These are phyloP conservation scores for Sebastes taczanowskii DNA, from an alignment of 2,797 vertebrate genomes.

Conservation along the genomic window DNA sequence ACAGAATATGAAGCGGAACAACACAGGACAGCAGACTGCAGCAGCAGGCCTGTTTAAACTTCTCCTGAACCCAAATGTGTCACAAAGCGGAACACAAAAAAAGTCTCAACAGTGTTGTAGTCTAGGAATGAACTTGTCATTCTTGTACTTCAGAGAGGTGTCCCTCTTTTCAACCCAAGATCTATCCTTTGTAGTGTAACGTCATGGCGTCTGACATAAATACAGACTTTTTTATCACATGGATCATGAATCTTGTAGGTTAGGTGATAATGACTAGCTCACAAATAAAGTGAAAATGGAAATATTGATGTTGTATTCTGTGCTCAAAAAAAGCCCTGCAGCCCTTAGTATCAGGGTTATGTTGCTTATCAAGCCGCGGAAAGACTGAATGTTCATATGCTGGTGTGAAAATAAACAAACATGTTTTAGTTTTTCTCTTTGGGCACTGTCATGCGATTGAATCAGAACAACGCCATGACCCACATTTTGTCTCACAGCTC, in stretches of 20 bases:
- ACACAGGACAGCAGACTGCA: constrained; percentile 1
- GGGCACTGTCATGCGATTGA: neutral
- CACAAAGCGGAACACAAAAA: neutral
- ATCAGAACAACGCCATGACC: neutral
- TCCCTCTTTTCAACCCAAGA: neutral
- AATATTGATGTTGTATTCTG: neutral
- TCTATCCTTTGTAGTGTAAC: neutral
- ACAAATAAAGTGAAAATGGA: neutral
- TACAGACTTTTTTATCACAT: neutral
- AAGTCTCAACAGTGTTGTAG: neutral
- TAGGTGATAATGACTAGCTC: neutral
- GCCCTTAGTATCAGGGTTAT: neutral
- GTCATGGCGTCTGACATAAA: neutral
- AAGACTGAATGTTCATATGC: neutral
- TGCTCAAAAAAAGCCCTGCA: neutral
- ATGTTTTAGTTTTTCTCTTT: neutral
- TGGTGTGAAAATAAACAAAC: neutral
- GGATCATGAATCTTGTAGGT: neutral
- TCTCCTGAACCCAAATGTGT: constrained; percentile 25
- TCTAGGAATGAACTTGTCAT: neutral
- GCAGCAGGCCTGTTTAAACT: constrained; percentile 30
- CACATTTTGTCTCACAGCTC: constrained; percentile 6
- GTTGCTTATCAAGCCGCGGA: neutral
- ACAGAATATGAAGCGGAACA: constrained; percentile 20
- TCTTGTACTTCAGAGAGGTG: neutral